Evolutionary conservation across 2,113 vertebrate species (phyloP), one percentile per base, ranked within the genome.

Genomic region (Dunckerocampus dactyliophorus): DNA sequence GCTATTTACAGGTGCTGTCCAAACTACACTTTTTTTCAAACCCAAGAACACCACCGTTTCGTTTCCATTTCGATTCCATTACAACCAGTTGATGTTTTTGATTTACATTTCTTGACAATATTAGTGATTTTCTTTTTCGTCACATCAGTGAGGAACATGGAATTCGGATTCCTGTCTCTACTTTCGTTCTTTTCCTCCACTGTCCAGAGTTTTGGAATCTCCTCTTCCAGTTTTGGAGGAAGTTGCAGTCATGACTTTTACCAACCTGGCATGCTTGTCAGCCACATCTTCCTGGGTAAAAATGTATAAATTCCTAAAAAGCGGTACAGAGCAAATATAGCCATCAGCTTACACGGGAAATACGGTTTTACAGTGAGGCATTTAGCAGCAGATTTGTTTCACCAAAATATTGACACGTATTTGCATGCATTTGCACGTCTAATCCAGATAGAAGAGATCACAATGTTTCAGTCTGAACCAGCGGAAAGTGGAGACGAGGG

Each of bases 361-460:
- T 68, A 62, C 55, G 46, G 57, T 55, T 65, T 17, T 54, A 43
- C 48, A 72, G 47, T 8, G 17, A 37, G 63, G 65, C 47, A 56
- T 73, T 63, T 62, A 52, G 69, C 53, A 45, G 48, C 43, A 66
- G 8, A 62, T 59, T 66, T 50, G 6, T 24, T 45, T 55, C 53
- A 46, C 54, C 72, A 69, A 43, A 69, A 65, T 66, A 47, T 55
- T 72, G 58, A 73, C 52, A 56, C 56, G 53, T 47, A 76, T 74
- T 59, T 57, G 64, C 57, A 39, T 19, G 46, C 65, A 69, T 68
- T 72, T 63, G 47, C 55, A 63, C 37, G 51, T 69, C 47, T 63
- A 48, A 55, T 74, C 59, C 63, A 79, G 64, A 82, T 77, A 66
- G 63, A 56, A 76, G 57, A 55, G 66, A 76, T 71, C 65, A 71